Base-by-base conservation (phyloP, 2,888 invertebrate species). In the Drosophila tanythrix region DNA sequence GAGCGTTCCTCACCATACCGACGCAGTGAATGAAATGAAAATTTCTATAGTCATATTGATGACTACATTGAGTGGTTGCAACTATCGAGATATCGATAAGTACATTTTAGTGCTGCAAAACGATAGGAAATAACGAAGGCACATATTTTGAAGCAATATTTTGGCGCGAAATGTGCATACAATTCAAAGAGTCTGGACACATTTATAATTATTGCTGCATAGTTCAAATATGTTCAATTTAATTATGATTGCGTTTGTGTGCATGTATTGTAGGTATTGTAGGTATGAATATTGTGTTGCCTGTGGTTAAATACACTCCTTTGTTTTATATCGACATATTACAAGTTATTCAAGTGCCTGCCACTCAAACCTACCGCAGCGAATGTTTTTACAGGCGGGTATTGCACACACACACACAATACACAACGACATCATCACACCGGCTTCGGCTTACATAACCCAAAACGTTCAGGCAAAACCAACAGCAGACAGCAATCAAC, bases 301-400 rank as follows among this genome's bases (percentile, higher is more conserved):
- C 51, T 38, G 15, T 36, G 6, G n/a, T 55, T 56, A 56, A 48
- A 31, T 43, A 29, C 27, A 66, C n/a, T 38, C 31, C n/a, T 40
- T 35, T 51, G 4, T 52, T 52, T 31, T n/a, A 8, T 31, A 21
- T n/a, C 8, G 8, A 27, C 4, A 31, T 31, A 55, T 58, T 56
- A 52, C 6, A 48, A n/a, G 51, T 60, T 50, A 57, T 67, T 67
- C 27, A 59, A 56, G 55, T 61, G 43, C 29, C 56, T 46, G 51
- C 52, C 29, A 29, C 15, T 57, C 29, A 52, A 80, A 83, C 83
- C 89, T 85, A 85, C 88, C 84, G 89, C 89, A 89, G 79, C 67
- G 70, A 46, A 55, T 38, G 33, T 29, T 27, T 50, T 50, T 50
- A 36, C 59, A 53, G 64, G 61, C 74, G 62, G 53, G 66, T 76